Evolutionary conservation across 2,797 vertebrate species (phyloP).

Genomic region (Alfaro cultratus): DNA sequence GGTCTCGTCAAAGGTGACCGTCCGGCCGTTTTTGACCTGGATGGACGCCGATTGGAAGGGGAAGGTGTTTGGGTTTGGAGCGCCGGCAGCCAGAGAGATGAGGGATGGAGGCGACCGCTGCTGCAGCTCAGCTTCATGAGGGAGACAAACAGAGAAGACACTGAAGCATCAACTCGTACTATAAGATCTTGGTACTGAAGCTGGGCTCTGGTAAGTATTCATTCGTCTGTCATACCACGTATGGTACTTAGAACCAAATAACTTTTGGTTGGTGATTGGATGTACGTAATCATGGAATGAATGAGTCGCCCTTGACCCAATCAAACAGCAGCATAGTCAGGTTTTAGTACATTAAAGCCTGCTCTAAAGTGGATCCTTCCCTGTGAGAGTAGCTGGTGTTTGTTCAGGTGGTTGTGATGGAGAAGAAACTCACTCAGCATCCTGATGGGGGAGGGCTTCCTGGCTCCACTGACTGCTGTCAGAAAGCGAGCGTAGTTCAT

Average conservation of each 20-base stretch:
- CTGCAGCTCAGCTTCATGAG: conserved; percentile 84
- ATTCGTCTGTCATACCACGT: too few relatives aligned
- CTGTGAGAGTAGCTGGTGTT: not conserved
- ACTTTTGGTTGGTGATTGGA: not conserved
- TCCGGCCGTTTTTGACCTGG: conserved; percentile 76
- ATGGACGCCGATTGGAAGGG: conserved; percentile 88
- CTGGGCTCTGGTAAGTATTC: not conserved
- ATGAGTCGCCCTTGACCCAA: not conserved
- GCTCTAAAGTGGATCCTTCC: not conserved
- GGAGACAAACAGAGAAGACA: not conserved
- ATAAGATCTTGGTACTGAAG: not conserved
- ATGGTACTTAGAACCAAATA: too few relatives aligned
- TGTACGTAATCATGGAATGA: not conserved
- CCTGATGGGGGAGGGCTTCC: conserved; percentile 87
- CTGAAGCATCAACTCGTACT: not conserved
- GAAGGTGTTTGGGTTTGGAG: conserved; percentile 89
- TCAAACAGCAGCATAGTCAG: not conserved
- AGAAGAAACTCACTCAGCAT: conserved; percentile 84
- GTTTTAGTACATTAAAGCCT: not conserved
- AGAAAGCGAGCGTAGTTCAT: conserved; percentile 96
- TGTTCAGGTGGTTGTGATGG: not conserved
- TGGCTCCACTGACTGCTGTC: conserved; percentile 88
- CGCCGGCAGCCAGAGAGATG: conserved; percentile 91
- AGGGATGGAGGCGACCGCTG: conserved; percentile 84
- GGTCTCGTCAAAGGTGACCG: conserved; percentile 81